phyloP scores from a whole-genome alignment of 2,113 vertebrate genomes.

The Campylorhamphus procurvoides region DNA sequence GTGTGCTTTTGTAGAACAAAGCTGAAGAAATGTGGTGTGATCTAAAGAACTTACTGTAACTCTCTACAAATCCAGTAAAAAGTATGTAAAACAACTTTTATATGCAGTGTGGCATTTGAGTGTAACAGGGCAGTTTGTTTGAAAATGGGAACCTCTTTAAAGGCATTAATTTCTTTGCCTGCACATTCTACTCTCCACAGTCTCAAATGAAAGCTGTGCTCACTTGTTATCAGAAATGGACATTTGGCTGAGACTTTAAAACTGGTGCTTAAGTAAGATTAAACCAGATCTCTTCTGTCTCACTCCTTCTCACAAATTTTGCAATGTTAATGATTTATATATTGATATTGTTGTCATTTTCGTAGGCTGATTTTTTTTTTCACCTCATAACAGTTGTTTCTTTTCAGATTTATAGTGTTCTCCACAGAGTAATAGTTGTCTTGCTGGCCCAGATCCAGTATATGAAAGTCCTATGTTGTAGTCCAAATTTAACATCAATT shows the following conservation, averaged over 20 bases:
- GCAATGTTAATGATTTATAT: neutral
- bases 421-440: neutral
- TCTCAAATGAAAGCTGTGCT: neutral
- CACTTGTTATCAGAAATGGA: neutral
- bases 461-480: neutral
- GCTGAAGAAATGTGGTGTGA: neutral
- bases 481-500: neutral
- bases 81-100: neutral
- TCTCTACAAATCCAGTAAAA: neutral
- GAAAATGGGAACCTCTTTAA: neutral
- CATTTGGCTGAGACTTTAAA: neutral
- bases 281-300: neutral
- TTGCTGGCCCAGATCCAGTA: neutral
- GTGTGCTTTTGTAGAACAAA: neutral
- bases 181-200: neutral
- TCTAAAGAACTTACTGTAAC: neutral
- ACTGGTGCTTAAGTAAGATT: neutral
- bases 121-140: neutral
- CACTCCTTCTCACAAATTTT: neutral
- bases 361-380: neutral
- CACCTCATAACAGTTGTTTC: neutral
- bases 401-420: constrained; percentile 6
- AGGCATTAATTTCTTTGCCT: neutral
- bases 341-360: neutral
- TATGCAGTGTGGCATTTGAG: neutral